Conservation (phyloP, 2,113 vertebrate species). For the Halichoeres trimaculatus region DNA sequence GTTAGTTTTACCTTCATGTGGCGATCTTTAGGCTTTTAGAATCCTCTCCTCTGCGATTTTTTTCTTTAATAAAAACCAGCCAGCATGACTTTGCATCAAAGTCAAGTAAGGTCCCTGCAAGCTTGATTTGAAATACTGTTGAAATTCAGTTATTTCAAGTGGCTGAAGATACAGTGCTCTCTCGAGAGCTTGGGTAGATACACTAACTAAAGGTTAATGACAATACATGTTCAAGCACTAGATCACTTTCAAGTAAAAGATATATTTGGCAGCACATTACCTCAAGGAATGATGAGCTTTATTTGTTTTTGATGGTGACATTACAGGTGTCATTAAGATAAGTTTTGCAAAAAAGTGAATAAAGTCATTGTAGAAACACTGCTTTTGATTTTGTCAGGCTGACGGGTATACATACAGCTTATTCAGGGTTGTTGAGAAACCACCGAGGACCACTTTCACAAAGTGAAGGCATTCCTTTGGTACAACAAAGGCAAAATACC, state of each 20-base stretch:
- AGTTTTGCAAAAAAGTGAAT: slow-evolving; percentile 74
- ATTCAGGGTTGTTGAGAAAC: slow-evolving; percentile 79
- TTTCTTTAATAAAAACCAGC: slow-evolving; percentile 95
- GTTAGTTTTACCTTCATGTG: slow-evolving; percentile 97
- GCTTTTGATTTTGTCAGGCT: slow-evolving; percentile 63
- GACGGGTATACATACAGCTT: slow-evolving; percentile 68
- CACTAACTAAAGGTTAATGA: slow-evolving; percentile 77
- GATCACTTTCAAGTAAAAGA: slow-evolving; percentile 74
- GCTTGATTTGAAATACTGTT: slow-evolving; percentile 94
- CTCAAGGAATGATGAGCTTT: slow-evolving; percentile 76
- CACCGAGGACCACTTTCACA: slow-evolving; percentile 72
- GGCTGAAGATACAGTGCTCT: slow-evolving; percentile 79
- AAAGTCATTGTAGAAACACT: slow-evolving; percentile 64
- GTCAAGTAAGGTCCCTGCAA: slow-evolving; percentile 96
- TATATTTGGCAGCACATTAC: slow-evolving; percentile 83
- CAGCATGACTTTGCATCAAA: slow-evolving; percentile 93
- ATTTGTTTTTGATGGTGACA: slow-evolving; percentile 67
- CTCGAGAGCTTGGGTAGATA: slow-evolving; percentile 73
- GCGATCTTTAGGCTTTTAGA: slow-evolving; percentile 97
- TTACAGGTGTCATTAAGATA: slow-evolving; percentile 75
- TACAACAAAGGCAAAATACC: slow-evolving; percentile 92
- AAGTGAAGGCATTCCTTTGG: slow-evolving; percentile 73
- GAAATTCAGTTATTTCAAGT: slow-evolving; percentile 91
- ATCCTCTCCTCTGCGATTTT: slow-evolving; percentile 97
- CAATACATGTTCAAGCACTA: slow-evolving; percentile 78